Conservation (phyloP, 2,888 invertebrate species). For the Eupithecia subumbrata region DNA sequence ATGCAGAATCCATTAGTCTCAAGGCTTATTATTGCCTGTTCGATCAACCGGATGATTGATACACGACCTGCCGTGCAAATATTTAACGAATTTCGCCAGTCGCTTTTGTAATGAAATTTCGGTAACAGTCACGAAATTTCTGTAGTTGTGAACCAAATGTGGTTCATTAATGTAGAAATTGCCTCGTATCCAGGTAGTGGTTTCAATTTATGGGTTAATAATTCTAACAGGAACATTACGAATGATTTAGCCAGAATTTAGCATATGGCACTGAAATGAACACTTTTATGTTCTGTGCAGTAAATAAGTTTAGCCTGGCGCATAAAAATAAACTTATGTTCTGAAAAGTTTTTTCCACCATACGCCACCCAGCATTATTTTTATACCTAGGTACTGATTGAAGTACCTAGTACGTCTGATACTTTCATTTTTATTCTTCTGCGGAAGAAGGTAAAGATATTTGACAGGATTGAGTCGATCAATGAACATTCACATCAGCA, state of each 20-base stretch:
- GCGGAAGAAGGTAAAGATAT: slow-evolving; percentile 6
- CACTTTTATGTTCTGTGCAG: neutral
- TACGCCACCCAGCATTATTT: neutral
- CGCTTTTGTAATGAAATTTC: slow-evolving; percentile 8
- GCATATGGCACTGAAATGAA: neutral
- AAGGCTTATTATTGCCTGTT: slow-evolving; percentile 17
- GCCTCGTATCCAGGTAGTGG: neutral
- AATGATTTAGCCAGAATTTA: neutral
- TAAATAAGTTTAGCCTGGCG: neutral
- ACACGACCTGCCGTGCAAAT: slow-evolving; percentile 27
- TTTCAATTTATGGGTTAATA: neutral
- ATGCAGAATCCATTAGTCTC: slow-evolving; percentile 12
- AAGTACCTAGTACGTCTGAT: neutral
- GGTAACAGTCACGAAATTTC: slow-evolving; percentile 6
- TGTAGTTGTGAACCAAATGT: slow-evolving; percentile 1
- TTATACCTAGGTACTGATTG: neutral
- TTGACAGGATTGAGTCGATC: slow-evolving; percentile 36
- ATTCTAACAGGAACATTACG: neutral
- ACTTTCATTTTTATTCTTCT: neutral
- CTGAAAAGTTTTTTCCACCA: neutral
- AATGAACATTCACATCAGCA: slow-evolving; percentile 28
- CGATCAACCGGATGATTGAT: slow-evolving; percentile 24
- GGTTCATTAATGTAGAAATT: slow-evolving; percentile 4
- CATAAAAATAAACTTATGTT: neutral
- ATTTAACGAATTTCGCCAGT: slow-evolving; percentile 14